Conservation (phyloP, 1,140 invertebrate species). For the Phortica variegata region DNA sequence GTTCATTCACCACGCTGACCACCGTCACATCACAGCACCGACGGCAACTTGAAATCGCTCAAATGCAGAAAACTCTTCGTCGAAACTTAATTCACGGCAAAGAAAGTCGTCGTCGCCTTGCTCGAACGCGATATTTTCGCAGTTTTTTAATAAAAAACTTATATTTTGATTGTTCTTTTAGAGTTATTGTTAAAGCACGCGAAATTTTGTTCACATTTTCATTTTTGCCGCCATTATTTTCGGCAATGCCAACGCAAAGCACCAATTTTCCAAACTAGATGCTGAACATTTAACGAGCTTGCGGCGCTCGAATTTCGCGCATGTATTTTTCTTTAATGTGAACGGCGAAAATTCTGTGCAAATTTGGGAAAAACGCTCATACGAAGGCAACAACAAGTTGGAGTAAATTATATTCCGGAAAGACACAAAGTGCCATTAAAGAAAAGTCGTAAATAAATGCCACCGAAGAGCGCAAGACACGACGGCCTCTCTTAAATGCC, state of each 20-base stretch:
- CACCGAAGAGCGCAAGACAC: conserved; percentile 8
- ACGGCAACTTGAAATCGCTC: too few species aligned
- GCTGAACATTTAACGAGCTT: conserved; percentile 7
- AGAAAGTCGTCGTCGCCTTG: too few species aligned
- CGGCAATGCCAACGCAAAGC: conserved; percentile 17
- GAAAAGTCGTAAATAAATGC: not conserved
- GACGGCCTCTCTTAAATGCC: conserved; percentile 18
- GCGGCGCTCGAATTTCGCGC: not conserved
- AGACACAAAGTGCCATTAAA: conserved; percentile 18
- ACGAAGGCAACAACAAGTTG: conserved; percentile 23
- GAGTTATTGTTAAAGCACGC: too few species aligned
- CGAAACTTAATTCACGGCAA: too few species aligned
- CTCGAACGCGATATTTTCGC: too few species aligned
- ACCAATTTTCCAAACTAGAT: conserved; percentile 22
- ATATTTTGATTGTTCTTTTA: too few species aligned
- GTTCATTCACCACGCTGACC: too few species aligned
- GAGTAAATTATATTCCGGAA: too few species aligned
- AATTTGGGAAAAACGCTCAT: conserved; percentile 16
- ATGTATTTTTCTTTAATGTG: not conserved
- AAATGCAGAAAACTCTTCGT: too few species aligned
- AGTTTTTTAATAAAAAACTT: too few species aligned
- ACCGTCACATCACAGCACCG: too few species aligned
- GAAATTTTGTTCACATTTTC: not conserved
- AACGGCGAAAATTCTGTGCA: not conserved
- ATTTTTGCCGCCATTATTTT: not conserved